Percentiles rank a stretch among this genome's conserved stretches.
Evolutionary conservation across 2,113 vertebrate genomes (phyloP).

Genomic region (Nansenia antarctica): DNA sequence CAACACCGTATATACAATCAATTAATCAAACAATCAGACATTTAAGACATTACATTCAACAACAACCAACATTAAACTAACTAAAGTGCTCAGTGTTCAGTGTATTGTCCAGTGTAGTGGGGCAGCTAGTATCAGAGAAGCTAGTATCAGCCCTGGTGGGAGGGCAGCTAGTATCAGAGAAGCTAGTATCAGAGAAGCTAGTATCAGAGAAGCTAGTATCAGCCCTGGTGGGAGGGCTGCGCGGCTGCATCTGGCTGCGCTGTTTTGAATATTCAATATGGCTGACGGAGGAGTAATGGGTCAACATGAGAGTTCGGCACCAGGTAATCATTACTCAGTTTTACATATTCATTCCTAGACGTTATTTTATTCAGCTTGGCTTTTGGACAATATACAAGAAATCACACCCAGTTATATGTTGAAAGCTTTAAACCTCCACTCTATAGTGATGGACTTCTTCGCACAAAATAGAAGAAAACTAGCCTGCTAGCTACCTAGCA

Average conservation of each 20-base stretch:
- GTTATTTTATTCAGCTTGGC: conserved; percentile 44
- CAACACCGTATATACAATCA: too few relatives aligned
- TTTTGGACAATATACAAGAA: conserved; percentile 11
- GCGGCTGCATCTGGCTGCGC: neutral
- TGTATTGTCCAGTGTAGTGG: too few relatives aligned
- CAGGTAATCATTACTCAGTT: conserved; percentile 86
- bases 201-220: too few relatives aligned
- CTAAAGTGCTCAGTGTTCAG: too few relatives aligned
- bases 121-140: too few relatives aligned
- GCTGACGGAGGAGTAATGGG: conserved; percentile 86
- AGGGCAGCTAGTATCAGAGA: too few relatives aligned
- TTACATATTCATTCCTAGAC: conserved; percentile 89
- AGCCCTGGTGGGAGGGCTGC: neutral
- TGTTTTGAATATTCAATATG: conserved; percentile 87
- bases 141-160: too few relatives aligned
- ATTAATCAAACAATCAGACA: too few relatives aligned
- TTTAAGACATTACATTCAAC: too few relatives aligned
- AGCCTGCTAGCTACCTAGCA: conserved; percentile 58
- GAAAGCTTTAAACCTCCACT: too few relatives aligned
- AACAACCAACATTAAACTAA: too few relatives aligned
- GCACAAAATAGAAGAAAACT: conserved; percentile 49
- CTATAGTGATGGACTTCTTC: neutral
- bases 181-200: too few relatives aligned
- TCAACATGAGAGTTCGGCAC: conserved; percentile 85
- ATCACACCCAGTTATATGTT: conserved; percentile 65